Conservation (phyloP, 2,797 vertebrate species). For the Coreius guichenoti region DNA sequence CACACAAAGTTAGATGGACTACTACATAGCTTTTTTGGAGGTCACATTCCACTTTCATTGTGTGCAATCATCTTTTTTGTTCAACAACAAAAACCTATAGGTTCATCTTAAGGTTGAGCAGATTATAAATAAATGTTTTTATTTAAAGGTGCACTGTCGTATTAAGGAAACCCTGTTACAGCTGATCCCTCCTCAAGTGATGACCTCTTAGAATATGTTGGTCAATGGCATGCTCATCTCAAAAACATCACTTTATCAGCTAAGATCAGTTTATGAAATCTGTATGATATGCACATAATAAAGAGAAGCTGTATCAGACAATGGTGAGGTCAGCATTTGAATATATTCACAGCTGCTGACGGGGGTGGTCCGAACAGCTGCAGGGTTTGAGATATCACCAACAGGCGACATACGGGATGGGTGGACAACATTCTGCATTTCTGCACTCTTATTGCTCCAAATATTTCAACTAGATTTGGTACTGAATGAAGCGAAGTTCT, state of each 20-base stretch:
- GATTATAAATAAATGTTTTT: background rate
- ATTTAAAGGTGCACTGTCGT: background rate
- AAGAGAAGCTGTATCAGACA: constrained; percentile 63
- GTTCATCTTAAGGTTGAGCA: background rate
- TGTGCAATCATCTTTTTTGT: background rate
- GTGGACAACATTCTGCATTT: constrained; percentile 56
- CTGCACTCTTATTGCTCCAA: constrained; percentile 36
- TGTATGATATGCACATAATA: background rate
- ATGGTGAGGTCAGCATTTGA: constrained; percentile 71
- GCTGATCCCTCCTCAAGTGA: background rate
- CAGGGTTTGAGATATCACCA: constrained; percentile 66
- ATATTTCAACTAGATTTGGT: constrained; percentile 10
- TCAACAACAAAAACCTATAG: background rate
- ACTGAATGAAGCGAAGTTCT: background rate
- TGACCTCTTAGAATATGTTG: background rate
- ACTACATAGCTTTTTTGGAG: background rate
- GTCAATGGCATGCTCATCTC: background rate
- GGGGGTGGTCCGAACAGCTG: constrained; percentile 66
- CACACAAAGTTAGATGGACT: background rate
- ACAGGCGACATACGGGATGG: constrained; percentile 26
- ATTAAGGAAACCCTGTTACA: background rate
- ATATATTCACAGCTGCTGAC: constrained; percentile 74
- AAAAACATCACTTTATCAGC: background rate
- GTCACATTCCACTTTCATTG: background rate
- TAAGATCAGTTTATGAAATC: background rate